phyloP scores from a whole-genome alignment of 2,113 vertebrate species.

The Neogobius melanostomus region DNA sequence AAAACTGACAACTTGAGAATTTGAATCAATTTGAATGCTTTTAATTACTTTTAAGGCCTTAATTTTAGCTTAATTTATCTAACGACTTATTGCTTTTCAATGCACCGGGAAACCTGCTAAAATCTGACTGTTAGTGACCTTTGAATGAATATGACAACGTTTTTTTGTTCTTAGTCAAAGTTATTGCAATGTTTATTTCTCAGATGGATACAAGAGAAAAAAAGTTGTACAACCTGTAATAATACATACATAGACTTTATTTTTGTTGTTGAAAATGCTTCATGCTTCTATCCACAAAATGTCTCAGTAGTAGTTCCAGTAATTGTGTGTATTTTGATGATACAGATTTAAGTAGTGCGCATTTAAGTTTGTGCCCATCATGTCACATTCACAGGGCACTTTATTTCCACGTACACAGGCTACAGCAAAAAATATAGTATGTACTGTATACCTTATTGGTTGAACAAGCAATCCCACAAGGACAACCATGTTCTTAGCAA shows the following conservation, averaged over 20 bases:
- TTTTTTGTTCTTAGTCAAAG: neutral
- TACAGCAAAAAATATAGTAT: neutral
- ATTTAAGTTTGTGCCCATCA: constrained; percentile 40
- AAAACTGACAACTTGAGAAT: too few species aligned
- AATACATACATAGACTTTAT: neutral
- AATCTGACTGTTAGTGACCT: too few species aligned
- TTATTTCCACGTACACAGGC: constrained; percentile 15
- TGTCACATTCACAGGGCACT: constrained; percentile 55
- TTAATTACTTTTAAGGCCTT: too few species aligned
- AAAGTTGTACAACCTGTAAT: neutral
- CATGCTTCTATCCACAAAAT: neutral
- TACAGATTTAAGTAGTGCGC: neutral
- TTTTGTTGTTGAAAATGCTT: neutral
- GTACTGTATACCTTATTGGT: neutral
- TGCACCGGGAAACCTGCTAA: too few species aligned
- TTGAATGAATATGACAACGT: too few species aligned
- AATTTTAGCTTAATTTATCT: too few species aligned
- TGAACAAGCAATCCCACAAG: neutral
- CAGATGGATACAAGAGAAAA: neutral
- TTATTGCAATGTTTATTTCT: neutral
- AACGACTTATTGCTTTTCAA: too few species aligned
- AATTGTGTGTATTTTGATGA: neutral
- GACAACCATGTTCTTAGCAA: constrained; percentile 12
- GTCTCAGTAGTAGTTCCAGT: neutral
- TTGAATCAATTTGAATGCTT: too few species aligned